Base-by-base conservation (phyloP, 2,113 vertebrate genomes). In the Ciconia maguari region DNA sequence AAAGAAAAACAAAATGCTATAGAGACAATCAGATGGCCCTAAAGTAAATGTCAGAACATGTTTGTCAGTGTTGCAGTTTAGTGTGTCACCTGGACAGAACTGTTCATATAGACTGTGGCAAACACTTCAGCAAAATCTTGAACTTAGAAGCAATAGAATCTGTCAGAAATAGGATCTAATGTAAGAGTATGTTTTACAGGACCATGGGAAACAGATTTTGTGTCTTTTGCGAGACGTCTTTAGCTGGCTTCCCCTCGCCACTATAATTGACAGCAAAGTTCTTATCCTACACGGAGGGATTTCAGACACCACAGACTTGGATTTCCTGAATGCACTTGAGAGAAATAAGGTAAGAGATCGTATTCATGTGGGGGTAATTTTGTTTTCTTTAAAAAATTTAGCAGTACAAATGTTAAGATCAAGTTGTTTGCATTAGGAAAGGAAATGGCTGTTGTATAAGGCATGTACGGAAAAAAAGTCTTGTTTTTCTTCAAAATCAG, bases 201-300 rank as follows among this genome's bases (percentile, higher is more conserved):
- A 94, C 38, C 98, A 99, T 7, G 98, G 99, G 7, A 97, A 97
- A 83, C 97, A 98, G 96, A 99, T 99, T 91, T 96, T 99, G 60
- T 93, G 97, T 95, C 95, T 99, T 79, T 97, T 99, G 82, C 98
- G 98, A 97, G 99, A 99, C 1, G 95, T 99, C 54, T 99, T 99
- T 95, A 98, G 99, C 96, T 98, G 99, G 94, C 98, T 99, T 86
- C 99, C 99, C 5, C 90, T 99, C 3, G 99, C 99, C 16, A 99
- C 99, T 18, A 97, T 99, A 93, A 98, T 99, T 87, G 99, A 99
- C 38, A 98, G 98, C 80, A 99, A 99, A 97, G 98, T 99, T 72
- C 98, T 99, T 51, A 98, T 99, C 4, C 97, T 99, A 57, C 99
- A 99, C 12, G 99, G 99, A 58, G 99, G 99, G 3, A 99, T 99